Percentiles rank a stretch among this genome's conserved stretches.
Evolutionary conservation across 2,797 vertebrate species (phyloP).

Genomic region (Phalanger gymnotis): DNA sequence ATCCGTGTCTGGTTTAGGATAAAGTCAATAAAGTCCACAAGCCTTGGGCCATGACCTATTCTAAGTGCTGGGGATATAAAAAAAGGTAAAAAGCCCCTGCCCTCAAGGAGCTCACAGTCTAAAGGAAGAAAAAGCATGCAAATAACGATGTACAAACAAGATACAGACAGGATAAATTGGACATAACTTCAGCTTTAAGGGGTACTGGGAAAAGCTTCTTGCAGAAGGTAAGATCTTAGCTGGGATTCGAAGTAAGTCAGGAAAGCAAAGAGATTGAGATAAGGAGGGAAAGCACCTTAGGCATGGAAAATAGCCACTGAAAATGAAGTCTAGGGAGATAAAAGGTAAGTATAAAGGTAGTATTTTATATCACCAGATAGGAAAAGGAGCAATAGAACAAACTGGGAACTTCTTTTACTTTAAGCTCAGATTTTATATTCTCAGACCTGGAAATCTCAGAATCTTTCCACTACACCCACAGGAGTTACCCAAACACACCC

Average conservation of each 20-base stretch:
- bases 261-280: background rate
- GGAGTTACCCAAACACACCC: background rate
- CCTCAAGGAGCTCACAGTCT: background rate
- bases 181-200: background rate
- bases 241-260: background rate
- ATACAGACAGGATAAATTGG: background rate
- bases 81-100: background rate
- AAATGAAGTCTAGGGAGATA: background rate
- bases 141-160: background rate
- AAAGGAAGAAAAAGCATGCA: background rate
- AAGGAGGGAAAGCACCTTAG: background rate
- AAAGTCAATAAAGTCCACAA: background rate
- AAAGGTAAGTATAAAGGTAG: background rate
- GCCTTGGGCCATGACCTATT: background rate
- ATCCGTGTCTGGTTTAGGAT: background rate
- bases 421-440: background rate
- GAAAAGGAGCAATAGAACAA: constrained; percentile 6
- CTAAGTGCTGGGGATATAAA: background rate
- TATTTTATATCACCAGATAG: background rate
- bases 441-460: background rate
- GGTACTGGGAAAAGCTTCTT: background rate
- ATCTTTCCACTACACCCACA: background rate
- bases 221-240: background rate
- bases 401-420: background rate
- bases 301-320: background rate